Evolutionary conservation across 2,888 invertebrate species (phyloP).

Genomic region (Synanthedon andrenaeformis): DNA sequence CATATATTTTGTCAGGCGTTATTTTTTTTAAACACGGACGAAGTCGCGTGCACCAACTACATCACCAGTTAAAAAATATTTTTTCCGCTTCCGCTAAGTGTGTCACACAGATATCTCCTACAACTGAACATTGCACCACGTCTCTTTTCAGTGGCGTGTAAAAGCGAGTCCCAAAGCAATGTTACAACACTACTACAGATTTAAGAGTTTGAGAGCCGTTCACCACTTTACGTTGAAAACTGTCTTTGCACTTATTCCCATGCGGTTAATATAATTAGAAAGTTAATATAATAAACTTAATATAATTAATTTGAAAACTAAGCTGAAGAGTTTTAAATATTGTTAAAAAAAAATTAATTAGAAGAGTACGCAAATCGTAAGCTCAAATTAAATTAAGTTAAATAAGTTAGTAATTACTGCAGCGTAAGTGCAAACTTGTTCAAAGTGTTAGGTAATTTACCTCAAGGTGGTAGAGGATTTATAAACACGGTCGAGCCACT

Average conservation of each 20-base stretch:
- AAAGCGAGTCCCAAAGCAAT: conserved; percentile 9
- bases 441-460: conserved; percentile 16
- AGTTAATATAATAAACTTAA: too few relatives aligned
- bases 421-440: conserved; percentile 8
- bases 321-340: too few relatives aligned
- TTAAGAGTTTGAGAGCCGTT: conserved; percentile 19
- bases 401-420: conserved; percentile 14
- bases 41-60: too few relatives aligned
- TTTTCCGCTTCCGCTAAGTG: background rate
- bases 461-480: conserved; percentile 18
- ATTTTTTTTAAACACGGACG: too few relatives aligned
- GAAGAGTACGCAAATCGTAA: too few relatives aligned
- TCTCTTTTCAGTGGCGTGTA: conserved; percentile 7
- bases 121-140: background rate
- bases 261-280: too few relatives aligned
- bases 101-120: background rate
- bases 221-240: conserved; percentile 9
- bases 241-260: too few relatives aligned
- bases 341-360: too few relatives aligned
- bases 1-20: too few relatives aligned
- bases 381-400: conserved; percentile 4
- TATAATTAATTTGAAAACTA: too few relatives aligned
- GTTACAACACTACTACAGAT: conserved; percentile 9
- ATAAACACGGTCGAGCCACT: conserved; percentile 13
- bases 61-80: background rate